These are phyloP conservation scores for Thoracochromis brauschi DNA, from an alignment of 2,113 vertebrate genomes.

Conservation along the genomic window DNA sequence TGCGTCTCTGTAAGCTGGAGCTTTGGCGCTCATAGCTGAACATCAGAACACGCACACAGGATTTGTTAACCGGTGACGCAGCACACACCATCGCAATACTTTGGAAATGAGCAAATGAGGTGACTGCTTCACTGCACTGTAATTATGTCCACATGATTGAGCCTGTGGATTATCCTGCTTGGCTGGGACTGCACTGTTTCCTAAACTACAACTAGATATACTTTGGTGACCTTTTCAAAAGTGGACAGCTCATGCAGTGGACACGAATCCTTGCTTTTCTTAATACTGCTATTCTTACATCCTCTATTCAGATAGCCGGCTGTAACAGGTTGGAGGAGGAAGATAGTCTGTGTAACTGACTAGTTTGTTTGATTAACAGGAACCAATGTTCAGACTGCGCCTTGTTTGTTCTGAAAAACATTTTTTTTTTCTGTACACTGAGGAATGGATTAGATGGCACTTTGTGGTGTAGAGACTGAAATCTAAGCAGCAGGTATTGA, in stretches of 20 bases:
- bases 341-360: not conserved
- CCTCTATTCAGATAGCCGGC: not conserved
- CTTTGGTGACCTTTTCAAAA: not conserved
- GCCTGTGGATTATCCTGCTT: conserved; percentile 36
- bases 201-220: not conserved
- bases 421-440: not conserved
- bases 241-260: not conserved
- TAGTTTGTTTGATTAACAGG: not conserved
- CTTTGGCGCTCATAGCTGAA: not conserved
- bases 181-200: not conserved
- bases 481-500: not conserved
- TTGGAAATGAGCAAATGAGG: conserved; percentile 31
- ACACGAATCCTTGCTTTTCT: not conserved
- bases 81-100: not conserved
- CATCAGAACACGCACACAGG: not conserved
- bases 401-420: not conserved
- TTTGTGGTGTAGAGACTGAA: not conserved
- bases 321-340: not conserved
- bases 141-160: conserved; percentile 60
- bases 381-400: not conserved
- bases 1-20: not conserved
- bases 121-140: conserved; percentile 41
- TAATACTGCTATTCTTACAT: too few relatives aligned
- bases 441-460: not conserved
- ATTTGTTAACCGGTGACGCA: not conserved